A percentile compares a stretch with the other conserved stretches of the same genome.
These are phyloP conservation scores for Girardinichthys multiradiatus DNA, from an alignment of 2,113 vertebrate species.

Conservation along the genomic window DNA sequence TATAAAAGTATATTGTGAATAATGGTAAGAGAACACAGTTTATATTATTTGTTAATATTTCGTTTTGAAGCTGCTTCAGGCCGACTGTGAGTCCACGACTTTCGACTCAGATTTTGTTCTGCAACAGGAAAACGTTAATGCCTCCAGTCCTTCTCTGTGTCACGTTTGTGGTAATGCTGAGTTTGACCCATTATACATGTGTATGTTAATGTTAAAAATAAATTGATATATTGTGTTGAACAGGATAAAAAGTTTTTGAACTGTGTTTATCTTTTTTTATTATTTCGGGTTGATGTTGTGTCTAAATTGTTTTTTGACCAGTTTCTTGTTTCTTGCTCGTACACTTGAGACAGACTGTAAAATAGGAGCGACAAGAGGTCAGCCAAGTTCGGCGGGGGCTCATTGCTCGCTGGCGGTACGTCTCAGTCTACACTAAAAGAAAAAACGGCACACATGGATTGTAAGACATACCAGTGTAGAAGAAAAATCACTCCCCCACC, in stretches of 20 bases:
- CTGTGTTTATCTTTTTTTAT: neutral
- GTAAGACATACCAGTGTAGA: constrained; percentile 30
- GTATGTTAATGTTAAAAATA: neutral
- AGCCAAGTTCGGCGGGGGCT: constrained; percentile 58
- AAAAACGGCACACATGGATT: constrained; percentile 26
- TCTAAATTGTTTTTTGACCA: constrained; percentile 38
- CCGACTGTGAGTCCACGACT: constrained; percentile 7
- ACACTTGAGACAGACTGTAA: constrained; percentile 52
- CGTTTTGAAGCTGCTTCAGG: constrained; percentile 28
- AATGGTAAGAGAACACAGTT: neutral
- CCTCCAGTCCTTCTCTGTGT: no score
- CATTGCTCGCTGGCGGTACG: constrained; percentile 32
- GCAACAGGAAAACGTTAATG: neutral
- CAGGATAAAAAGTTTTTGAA: no score
- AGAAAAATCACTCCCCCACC: constrained; percentile 32
- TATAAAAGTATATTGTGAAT: neutral
- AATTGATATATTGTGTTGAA: neutral
- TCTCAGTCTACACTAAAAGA: constrained; percentile 20
- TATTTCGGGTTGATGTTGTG: constrained; percentile 19
- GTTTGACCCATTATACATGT: no score
- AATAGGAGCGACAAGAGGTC: constrained; percentile 64
- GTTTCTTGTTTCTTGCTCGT: constrained; percentile 30
- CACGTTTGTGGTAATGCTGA: no score
- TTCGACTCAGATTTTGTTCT: neutral
- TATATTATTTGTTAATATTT: constrained; percentile 30